Evolutionary conservation across 2,888 invertebrate genomes (phyloP).

Genomic region (Drosophila birchii): DNA sequence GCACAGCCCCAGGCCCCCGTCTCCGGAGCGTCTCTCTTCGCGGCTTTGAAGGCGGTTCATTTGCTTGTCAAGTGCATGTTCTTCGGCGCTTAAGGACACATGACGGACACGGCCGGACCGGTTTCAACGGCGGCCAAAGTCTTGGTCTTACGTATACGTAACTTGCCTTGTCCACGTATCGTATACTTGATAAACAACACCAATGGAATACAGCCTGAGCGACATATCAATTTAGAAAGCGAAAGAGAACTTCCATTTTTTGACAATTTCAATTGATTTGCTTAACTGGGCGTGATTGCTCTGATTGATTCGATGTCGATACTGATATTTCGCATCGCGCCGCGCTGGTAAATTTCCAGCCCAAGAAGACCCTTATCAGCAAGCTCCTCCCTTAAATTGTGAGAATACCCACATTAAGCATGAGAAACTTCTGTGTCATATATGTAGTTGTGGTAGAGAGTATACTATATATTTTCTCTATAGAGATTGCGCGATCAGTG

Average conservation of each 20-base stretch:
- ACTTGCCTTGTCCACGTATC: constrained; percentile 4
- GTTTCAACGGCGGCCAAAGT: constrained; percentile 53
- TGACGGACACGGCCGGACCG: constrained; percentile 49
- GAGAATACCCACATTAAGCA: constrained; percentile 46
- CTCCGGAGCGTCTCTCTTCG: constrained; percentile 14
- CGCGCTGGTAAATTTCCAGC: constrained; percentile 65
- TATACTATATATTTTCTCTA: neutral
- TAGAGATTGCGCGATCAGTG: constrained; percentile 53
- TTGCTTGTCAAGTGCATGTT: constrained; percentile 76
- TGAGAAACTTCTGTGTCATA: constrained; percentile 48
- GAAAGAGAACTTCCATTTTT: constrained; percentile 29
- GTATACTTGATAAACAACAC: constrained; percentile 8
- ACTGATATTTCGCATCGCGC: constrained; percentile 16
- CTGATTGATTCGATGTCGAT: constrained; percentile 69
- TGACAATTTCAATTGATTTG: constrained; percentile 71
- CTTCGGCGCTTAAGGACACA: constrained; percentile 66
- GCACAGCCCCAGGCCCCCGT: constrained; percentile 25
- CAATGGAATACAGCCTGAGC: constrained; percentile 12
- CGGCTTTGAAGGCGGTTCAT: constrained; percentile 72
- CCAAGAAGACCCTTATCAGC: constrained; percentile 49
- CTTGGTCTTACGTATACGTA: constrained; percentile 34
- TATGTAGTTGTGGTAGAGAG: neutral
- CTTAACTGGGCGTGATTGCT: constrained; percentile 68
- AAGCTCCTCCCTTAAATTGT: constrained; percentile 40
- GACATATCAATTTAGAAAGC: constrained; percentile 39